A percentile compares a stretch with the other conserved stretches of the same genome.
These are phyloP conservation scores for Meghimatium bilineatum DNA, from an alignment of 2,888 invertebrate species.

Conservation along the genomic window DNA sequence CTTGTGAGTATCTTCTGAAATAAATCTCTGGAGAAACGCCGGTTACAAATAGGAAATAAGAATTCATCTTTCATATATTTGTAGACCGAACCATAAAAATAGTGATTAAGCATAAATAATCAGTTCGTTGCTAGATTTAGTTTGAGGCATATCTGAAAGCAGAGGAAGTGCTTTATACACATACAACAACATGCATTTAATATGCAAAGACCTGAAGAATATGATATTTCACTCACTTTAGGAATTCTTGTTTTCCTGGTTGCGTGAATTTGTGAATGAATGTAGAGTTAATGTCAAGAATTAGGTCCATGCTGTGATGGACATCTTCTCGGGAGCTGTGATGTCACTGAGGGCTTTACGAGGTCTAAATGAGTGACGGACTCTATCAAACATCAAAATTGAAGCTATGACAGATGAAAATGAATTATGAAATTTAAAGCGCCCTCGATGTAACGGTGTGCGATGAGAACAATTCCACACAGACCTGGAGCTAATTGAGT, in stretches of 20 bases:
- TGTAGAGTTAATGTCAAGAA: slow-evolving; percentile 1
- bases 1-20: no score
- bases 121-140: no score
- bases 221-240: not conserved
- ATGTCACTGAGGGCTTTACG: not conserved
- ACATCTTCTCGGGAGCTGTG: not conserved
- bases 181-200: no score
- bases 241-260: not conserved
- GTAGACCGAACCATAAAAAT: no score
- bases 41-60: no score
- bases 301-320: not conserved
- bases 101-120: no score
- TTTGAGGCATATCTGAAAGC: no score
- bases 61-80: no score
- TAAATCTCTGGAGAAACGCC: no score
- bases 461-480: not conserved
- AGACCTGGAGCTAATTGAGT: slow-evolving; percentile 20
- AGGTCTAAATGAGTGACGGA: not conserved
- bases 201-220: no score
- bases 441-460: not conserved
- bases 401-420: slow-evolving; percentile 9
- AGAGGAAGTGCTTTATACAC: no score
- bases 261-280: not conserved
- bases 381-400: not conserved
- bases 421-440: slow-evolving; percentile 35